phyloP scores from a whole-genome alignment of 2,888 invertebrate species.

The Cerceris ruficornis region DNA sequence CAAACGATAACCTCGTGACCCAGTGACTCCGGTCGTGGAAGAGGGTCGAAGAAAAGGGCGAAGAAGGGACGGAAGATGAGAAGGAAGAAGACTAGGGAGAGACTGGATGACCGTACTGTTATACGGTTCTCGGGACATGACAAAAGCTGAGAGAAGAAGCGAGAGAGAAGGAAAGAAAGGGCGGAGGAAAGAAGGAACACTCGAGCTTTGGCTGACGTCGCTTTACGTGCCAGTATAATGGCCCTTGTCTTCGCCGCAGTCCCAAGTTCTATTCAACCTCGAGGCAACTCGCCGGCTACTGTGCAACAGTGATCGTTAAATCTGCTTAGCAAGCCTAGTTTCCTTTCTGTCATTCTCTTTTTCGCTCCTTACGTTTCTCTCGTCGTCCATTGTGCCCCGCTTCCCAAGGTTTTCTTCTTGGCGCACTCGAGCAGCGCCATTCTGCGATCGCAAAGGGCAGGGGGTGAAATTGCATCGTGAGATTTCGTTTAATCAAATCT shows the following conservation, averaged over 20 bases:
- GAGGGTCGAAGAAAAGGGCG: conserved; percentile 35
- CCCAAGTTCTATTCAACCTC: conserved; percentile 72
- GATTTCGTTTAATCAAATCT: no score
- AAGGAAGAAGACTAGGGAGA: conserved; percentile 20
- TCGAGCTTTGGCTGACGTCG: conserved; percentile 77
- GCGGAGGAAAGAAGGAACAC: conserved; percentile 68
- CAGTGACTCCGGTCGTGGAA: conserved; percentile 8
- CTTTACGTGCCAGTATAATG: conserved; percentile 79
- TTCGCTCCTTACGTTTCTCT: background rate
- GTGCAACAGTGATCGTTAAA: conserved; percentile 64
- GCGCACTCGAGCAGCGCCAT: background rate
- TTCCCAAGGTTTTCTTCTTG: background rate
- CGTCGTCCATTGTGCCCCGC: background rate
- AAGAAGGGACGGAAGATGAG: conserved; percentile 34
- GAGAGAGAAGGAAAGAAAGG: conserved; percentile 32
- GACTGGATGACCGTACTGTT: conserved; percentile 16
- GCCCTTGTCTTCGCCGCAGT: conserved; percentile 72
- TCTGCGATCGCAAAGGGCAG: no score
- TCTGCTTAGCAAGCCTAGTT: conserved; percentile 62
- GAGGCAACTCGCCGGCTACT: conserved; percentile 56
- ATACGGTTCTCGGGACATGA: conserved; percentile 23
- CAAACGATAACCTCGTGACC: conserved; percentile 32
- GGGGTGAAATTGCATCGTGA: no score
- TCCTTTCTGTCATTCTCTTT: conserved; percentile 22
- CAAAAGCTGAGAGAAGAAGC: conserved; percentile 3